A percentile compares a stretch with the other conserved stretches of the same genome.
Conservation (phyloP, 2,797 vertebrate species). For the Falco peregrinus region DNA sequence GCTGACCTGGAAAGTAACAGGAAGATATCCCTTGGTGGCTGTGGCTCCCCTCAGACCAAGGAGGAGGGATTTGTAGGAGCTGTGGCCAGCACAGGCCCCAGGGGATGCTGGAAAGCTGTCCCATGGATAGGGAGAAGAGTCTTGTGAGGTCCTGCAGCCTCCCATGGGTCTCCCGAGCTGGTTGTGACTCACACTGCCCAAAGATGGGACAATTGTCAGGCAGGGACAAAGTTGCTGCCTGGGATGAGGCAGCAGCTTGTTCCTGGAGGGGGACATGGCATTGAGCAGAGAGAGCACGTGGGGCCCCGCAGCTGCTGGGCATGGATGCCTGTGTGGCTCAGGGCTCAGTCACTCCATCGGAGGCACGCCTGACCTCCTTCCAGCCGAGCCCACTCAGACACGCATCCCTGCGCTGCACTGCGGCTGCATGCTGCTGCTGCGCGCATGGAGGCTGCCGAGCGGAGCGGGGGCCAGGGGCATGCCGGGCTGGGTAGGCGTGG, state of each 20-base stretch:
- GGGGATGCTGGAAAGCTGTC: background rate
- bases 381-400: background rate
- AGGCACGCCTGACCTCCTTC: background rate
- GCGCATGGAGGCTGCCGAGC: accelerated
- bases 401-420: accelerated
- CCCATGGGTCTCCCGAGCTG: accelerated
- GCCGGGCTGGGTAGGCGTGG: background rate
- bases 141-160: accelerated
- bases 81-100: background rate
- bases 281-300: background rate
- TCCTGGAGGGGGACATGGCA: background rate
- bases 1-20: background rate
- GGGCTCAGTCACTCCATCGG: no score
- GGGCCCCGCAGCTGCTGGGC: background rate
- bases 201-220: background rate
- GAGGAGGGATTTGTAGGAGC: background rate
- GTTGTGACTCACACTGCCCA: background rate
- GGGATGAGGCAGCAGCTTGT: background rate
- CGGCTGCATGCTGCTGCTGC: background rate
- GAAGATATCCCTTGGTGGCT: background rate
- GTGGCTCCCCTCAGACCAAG: background rate
- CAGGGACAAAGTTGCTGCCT: background rate
- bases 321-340: background rate
- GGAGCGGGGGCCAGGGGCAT: accelerated
- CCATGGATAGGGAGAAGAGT: background rate